These are phyloP conservation scores for Oscheius sp. DNA, from an alignment of 2,888 invertebrate species.

Conservation along the genomic window DNA sequence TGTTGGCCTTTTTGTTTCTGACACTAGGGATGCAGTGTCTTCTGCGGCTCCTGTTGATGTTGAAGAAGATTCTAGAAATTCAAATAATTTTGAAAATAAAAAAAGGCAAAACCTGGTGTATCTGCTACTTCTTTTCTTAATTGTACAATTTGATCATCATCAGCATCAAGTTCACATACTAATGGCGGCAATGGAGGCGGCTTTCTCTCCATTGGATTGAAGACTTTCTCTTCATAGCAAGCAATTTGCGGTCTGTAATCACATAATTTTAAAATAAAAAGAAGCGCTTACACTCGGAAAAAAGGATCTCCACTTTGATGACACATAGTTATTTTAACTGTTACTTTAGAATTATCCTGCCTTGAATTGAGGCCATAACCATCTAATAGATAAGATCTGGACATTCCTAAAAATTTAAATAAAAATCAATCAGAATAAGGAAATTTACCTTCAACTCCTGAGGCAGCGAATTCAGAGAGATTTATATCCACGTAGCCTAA, in stretches of 20 bases:
- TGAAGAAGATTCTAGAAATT: constrained; percentile 35
- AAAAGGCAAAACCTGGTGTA: not conserved
- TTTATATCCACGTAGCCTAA: constrained; percentile 97
- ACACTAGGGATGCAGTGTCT: constrained; percentile 28
- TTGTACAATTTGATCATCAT: constrained; percentile 18
- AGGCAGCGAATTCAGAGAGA: constrained; percentile 94
- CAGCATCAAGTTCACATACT: constrained; percentile 15
- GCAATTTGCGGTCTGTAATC: constrained; percentile 38
- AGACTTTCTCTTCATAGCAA: constrained; percentile 35
- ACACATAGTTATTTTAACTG: constrained; percentile 89
- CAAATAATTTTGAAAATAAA: not conserved
- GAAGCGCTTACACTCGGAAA: constrained; percentile 90
- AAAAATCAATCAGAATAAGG: constrained; percentile 66
- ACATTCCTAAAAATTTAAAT: constrained; percentile 75
- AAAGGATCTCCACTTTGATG: constrained; percentile 95
- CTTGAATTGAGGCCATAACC: constrained; percentile 90
- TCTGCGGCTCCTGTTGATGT: constrained; percentile 32
- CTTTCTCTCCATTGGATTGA: constrained; percentile 44
- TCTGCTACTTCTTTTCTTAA: constrained; percentile 10
- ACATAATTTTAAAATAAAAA: constrained; percentile 18
- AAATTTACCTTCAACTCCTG: constrained; percentile 81
- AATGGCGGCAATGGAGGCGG: constrained; percentile 17
- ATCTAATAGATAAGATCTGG: constrained; percentile 89
- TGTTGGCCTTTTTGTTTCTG: constrained; percentile 25
- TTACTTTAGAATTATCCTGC: constrained; percentile 94